Evolutionary conservation across 2,888 invertebrate species (phyloP).

Genomic region (Hybos culiciformis): DNA sequence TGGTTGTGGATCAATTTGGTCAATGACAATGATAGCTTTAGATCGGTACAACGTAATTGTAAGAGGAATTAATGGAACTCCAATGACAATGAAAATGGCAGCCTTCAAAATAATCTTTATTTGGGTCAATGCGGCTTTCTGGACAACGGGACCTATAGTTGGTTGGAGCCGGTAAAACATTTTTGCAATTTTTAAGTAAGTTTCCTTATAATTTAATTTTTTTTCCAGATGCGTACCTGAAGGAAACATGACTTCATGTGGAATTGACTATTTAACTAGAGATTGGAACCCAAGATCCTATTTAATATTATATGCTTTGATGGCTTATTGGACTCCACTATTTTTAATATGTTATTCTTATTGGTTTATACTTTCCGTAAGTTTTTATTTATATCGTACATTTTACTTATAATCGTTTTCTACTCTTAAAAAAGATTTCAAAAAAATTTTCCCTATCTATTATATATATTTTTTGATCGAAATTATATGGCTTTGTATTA

Average conservation of each 20-base stretch:
- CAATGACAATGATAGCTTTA: slow-evolving; percentile 82
- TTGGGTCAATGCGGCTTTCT: slow-evolving; percentile 61
- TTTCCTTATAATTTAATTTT: background rate
- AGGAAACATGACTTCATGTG: slow-evolving; percentile 87
- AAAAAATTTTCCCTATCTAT: no score
- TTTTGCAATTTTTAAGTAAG: background rate
- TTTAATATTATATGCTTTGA: slow-evolving; percentile 63
- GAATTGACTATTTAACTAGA: slow-evolving; percentile 71
- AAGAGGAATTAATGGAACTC: slow-evolving; percentile 73
- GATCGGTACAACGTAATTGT: slow-evolving; percentile 92
- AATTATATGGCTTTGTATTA: no score
- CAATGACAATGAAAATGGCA: slow-evolving; percentile 69
- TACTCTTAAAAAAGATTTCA: no score
- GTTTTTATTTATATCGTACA: background rate
- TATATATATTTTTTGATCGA: no score
- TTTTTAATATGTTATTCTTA: slow-evolving; percentile 74
- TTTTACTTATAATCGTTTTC: no score
- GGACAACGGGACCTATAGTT: slow-evolving; percentile 73
- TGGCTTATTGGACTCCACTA: slow-evolving; percentile 64
- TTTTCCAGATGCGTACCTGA: slow-evolving; percentile 72
- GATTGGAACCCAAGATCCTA: slow-evolving; percentile 66
- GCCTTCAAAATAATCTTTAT: slow-evolving; percentile 61
- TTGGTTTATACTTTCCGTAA: slow-evolving; percentile 70
- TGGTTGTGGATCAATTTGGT: slow-evolving; percentile 85
- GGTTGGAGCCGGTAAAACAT: slow-evolving; percentile 74